Evolutionary conservation across 2,888 invertebrate genomes (phyloP).

Genomic region (Lithophane socia): DNA sequence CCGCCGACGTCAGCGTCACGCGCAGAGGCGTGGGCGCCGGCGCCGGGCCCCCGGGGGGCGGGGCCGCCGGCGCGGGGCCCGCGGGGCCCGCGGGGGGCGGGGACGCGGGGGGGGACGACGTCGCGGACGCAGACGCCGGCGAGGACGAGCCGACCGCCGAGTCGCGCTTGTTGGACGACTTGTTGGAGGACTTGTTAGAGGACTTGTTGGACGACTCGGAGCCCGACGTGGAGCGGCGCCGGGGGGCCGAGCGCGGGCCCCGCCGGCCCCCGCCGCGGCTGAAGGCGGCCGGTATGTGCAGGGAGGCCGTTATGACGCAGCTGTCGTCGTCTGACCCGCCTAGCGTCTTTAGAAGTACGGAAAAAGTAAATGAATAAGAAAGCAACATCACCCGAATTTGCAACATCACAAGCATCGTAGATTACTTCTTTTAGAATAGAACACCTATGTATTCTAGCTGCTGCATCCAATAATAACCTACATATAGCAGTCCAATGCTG

Average conservation of each 20-base stretch:
- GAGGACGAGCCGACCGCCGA: conserved; percentile 89
- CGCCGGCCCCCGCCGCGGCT: conserved; percentile 77
- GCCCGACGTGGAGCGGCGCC: conserved; percentile 83
- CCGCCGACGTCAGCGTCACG: conserved; percentile 92
- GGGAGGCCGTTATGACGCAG: conserved; percentile 94
- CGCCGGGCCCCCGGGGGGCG: conserved; percentile 72
- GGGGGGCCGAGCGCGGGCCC: conserved; percentile 72
- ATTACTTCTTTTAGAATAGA: not conserved
- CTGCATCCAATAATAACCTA: not conserved
- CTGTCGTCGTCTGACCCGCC: conserved; percentile 91
- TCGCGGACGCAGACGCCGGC: conserved; percentile 82
- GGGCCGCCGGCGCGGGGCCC: conserved; percentile 63
- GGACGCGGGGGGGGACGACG: conserved; percentile 82
- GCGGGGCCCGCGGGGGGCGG: conserved; percentile 74
- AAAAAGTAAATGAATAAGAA: not conserved
- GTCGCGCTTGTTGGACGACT: conserved; percentile 64
- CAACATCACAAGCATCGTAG: not conserved
- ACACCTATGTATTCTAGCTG: not conserved
- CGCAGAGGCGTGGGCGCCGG: conserved; percentile 75
- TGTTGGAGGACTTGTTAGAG: conserved; percentile 46
- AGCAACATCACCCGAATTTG: not conserved
- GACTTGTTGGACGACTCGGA: conserved; percentile 76
- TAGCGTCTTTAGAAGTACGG: conserved; percentile 82
- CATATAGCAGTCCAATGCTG: not conserved
- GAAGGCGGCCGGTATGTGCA: conserved; percentile 93